phyloP scores from a whole-genome alignment of 2,888 invertebrate genomes.

The Tillus elongatus region DNA sequence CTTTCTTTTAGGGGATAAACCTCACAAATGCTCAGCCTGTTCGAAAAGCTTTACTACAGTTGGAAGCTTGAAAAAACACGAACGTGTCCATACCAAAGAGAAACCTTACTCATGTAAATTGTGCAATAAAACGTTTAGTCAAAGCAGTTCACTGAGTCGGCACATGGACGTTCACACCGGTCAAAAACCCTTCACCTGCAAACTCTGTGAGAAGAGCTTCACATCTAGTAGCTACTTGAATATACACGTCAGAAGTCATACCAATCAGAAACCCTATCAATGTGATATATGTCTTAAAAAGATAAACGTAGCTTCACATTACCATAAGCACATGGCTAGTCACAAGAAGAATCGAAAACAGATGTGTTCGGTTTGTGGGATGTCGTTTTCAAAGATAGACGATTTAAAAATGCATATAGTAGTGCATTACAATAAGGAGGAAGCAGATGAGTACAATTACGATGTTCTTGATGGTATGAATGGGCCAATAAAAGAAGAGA shows the following conservation, averaged over 20 bases:
- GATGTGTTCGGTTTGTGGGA: background rate
- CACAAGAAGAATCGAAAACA: background rate
- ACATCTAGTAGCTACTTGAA: constrained; percentile 10
- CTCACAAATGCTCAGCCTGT: constrained; percentile 33
- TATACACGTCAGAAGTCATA: constrained; percentile 31
- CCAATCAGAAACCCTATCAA: background rate
- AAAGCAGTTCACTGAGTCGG: constrained; percentile 10
- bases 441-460: no score
- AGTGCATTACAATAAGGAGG: no score
- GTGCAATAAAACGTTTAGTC: constrained; percentile 11
- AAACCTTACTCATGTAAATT: constrained; percentile 10
- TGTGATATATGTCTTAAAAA: background rate
- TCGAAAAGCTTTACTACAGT: constrained; percentile 8
- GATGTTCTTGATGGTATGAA: no score
- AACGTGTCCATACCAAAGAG: constrained; percentile 11
- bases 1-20: no score
- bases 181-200: constrained; percentile 9
- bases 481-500: no score
- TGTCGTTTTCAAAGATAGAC: background rate
- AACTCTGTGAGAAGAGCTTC: constrained; percentile 11
- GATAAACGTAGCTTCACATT: background rate
- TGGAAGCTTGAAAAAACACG: constrained; percentile 11
- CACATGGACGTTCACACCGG: constrained; percentile 11
- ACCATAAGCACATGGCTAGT: background rate
- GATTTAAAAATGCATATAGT: background rate